Conservation (phyloP, 2,888 invertebrate genomes). For the Eupeodes luniger region DNA sequence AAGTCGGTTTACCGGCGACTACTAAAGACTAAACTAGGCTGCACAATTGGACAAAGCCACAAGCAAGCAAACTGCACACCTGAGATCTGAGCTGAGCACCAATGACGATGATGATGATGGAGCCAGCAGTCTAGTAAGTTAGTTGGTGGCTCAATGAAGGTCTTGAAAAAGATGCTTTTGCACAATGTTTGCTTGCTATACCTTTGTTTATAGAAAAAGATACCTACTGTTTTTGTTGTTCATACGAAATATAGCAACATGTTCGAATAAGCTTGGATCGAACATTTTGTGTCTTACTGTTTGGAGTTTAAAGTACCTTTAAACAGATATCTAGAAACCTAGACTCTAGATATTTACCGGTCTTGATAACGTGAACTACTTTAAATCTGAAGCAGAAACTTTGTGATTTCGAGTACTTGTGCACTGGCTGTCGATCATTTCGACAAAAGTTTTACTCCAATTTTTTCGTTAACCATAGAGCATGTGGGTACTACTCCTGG, state of each 20-base stretch:
- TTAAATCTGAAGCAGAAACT: too few relatives aligned
- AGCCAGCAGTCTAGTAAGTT: not conserved
- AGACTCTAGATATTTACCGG: too few relatives aligned
- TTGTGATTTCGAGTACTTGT: too few relatives aligned
- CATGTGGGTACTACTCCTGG: too few relatives aligned
- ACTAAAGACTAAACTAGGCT: slow-evolving; percentile 69
- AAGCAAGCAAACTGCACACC: slow-evolving; percentile 32
- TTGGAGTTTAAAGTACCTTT: not conserved
- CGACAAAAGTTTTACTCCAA: too few relatives aligned
- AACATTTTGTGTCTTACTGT: not conserved
- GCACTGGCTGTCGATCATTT: too few relatives aligned
- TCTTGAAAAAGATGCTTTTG: slow-evolving; percentile 41
- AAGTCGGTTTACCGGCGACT: slow-evolving; percentile 58
- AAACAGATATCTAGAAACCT: not conserved
- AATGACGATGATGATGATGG: slow-evolving; percentile 19
- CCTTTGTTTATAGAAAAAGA: not conserved
- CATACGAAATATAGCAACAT: slow-evolving; percentile 3
- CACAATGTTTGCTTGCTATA: slow-evolving; percentile 15
- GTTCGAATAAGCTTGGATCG: not conserved
- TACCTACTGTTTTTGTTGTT: not conserved
- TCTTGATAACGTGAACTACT: too few relatives aligned
- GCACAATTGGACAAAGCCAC: slow-evolving; percentile 31
- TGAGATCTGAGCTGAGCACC: slow-evolving; percentile 24
- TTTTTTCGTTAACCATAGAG: too few relatives aligned
- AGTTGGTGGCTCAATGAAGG: slow-evolving; percentile 39